Conservation (phyloP, 2,797 vertebrate genomes). For the Huso huso region DNA sequence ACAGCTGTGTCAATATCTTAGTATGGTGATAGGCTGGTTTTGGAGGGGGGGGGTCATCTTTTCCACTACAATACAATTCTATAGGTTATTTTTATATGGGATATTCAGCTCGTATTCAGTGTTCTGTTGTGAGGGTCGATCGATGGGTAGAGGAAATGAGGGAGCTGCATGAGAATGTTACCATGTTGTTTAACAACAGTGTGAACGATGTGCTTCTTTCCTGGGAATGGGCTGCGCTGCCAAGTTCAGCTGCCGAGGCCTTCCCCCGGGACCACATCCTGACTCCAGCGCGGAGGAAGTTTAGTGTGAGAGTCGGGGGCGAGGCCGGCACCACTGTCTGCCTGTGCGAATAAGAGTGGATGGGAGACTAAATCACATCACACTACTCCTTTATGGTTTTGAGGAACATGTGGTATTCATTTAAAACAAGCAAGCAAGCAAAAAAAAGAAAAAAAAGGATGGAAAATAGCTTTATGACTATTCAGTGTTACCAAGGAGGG, state of each 20-base stretch:
- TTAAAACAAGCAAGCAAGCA: slow-evolving; percentile 53
- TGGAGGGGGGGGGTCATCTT: too few species aligned
- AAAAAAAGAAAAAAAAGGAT: slow-evolving; percentile 27
- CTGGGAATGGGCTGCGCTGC: slow-evolving; percentile 81
- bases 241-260: slow-evolving; percentile 78
- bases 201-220: slow-evolving; percentile 74
- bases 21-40: too few species aligned
- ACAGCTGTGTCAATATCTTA: too few species aligned
- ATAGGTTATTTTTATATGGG: too few species aligned
- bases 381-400: slow-evolving; percentile 42
- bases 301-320: slow-evolving; percentile 50
- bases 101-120: too few species aligned
- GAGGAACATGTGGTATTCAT: slow-evolving; percentile 60
- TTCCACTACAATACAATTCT: too few species aligned
- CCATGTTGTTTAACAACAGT: slow-evolving; percentile 54
- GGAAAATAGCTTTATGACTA: slow-evolving; percentile 66
- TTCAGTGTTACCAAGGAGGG: slow-evolving; percentile 52
- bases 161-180: slow-evolving; percentile 44
- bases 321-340: slow-evolving; percentile 54
- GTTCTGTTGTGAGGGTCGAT: background rate
- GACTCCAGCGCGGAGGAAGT: slow-evolving; percentile 63
- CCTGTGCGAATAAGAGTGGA: slow-evolving; percentile 41
- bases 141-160: slow-evolving; percentile 33
- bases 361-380: slow-evolving; percentile 49
- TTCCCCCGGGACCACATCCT: slow-evolving; percentile 66